phyloP scores from a whole-genome alignment of 2,888 invertebrate genomes.

The Orthosia cruda region DNA sequence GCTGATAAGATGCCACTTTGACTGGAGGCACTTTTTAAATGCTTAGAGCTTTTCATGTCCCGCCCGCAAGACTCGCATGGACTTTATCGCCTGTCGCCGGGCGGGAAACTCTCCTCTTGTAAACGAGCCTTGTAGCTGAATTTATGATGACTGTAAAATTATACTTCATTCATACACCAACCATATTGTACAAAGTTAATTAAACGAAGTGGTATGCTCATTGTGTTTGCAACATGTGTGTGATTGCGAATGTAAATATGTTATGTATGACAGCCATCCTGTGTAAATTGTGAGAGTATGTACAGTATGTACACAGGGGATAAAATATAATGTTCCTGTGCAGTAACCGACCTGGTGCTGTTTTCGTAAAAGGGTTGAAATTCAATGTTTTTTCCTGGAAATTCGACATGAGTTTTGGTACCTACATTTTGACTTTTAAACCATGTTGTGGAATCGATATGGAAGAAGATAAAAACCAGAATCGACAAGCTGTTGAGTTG shows the following conservation, averaged over 20 bases:
- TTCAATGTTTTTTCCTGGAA: not conserved
- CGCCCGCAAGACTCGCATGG: not conserved
- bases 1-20: too few species aligned
- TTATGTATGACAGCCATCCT: not conserved
- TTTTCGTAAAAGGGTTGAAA: not conserved
- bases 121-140: conserved; percentile 14
- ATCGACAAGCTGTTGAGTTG: not conserved
- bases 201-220: conserved; percentile 3
- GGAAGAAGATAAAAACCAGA: not conserved
- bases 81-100: not conserved
- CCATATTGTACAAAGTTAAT: conserved; percentile 41
- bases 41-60: not conserved
- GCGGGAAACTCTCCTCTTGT: not conserved
- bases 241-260: conserved; percentile 21
- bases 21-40: not conserved
- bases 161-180: conserved; percentile 26
- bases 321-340: not conserved
- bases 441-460: not conserved
- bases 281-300: not conserved
- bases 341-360: not conserved
- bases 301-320: not conserved
- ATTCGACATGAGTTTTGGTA: not conserved
- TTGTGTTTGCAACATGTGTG: conserved; percentile 8
- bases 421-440: not conserved
- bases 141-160: conserved; percentile 42